Conservation (phyloP, 2,113 vertebrate genomes). For the Mesitornis unicolor region DNA sequence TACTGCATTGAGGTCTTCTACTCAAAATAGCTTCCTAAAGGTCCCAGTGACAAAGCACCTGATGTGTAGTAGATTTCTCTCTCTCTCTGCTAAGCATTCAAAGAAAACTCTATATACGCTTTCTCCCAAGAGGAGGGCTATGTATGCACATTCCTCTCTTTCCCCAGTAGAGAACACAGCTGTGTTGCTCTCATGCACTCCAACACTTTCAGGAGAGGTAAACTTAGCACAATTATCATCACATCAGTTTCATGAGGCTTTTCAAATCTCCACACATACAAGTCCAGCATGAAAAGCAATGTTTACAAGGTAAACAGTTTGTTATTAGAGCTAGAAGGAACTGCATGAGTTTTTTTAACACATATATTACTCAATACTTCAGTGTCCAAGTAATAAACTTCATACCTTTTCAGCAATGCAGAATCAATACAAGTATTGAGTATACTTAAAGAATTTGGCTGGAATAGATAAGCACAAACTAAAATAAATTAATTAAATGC, state of each 20-base stretch:
- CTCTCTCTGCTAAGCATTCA: not conserved
- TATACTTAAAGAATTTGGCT: not conserved
- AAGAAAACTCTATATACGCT: not conserved
- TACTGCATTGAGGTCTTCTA: not conserved
- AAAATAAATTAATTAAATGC: rapidly evolving
- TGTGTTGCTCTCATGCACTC: not conserved
- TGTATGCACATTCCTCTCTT: not conserved
- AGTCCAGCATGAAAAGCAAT: not conserved
- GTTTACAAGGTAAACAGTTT: not conserved
- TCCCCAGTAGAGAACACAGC: not conserved
- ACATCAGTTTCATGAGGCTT: not conserved
- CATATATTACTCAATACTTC: not conserved
- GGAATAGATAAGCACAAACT: not conserved
- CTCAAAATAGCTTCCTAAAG: not conserved
- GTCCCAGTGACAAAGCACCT: not conserved
- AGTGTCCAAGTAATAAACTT: not conserved
- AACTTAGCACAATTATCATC: not conserved
- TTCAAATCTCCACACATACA: not conserved
- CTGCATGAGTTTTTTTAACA: not conserved
- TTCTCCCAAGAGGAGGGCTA: not conserved
- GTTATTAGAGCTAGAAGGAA: not conserved
- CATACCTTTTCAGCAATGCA: not conserved
- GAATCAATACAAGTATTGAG: not conserved
- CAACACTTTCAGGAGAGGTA: not conserved
- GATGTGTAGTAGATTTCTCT: not conserved